phyloP scores from a whole-genome alignment of 2,113 vertebrate genomes.

The Cebus imitator region DNA sequence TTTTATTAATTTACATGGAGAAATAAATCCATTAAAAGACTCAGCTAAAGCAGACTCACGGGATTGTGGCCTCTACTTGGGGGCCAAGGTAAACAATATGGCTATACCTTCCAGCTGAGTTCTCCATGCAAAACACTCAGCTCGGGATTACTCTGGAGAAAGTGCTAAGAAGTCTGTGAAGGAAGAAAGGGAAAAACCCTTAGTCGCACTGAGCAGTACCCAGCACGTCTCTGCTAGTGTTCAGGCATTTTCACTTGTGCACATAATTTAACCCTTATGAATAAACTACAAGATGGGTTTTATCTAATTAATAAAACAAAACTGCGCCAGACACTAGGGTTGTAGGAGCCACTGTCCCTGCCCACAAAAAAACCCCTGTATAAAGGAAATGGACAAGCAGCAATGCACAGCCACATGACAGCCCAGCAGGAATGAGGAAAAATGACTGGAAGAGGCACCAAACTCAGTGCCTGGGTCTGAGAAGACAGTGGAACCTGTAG shows the following conservation, averaged over 20 bases:
- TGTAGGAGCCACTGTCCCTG: too few relatives aligned
- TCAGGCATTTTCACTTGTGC: not conserved
- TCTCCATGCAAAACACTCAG: fast-evolving
- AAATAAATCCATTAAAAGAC: not conserved
- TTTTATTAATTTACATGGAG: not conserved
- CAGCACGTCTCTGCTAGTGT: fast-evolving
- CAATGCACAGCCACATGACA: not conserved
- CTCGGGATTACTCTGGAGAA: not conserved
- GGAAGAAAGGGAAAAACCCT: not conserved
- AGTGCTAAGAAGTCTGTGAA: not conserved
- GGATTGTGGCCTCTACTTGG: not conserved
- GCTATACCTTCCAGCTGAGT: not conserved
- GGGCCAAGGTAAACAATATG: not conserved
- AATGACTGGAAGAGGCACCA: not conserved
- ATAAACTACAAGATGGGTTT: not conserved
- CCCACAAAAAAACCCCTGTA: not conserved
- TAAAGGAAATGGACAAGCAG: not conserved
- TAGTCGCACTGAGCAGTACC: not conserved
- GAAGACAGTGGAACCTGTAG: not conserved
- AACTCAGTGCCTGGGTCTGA: not conserved
- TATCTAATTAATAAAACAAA: not conserved
- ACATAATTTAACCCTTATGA: not conserved
- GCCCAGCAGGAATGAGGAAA: not conserved
- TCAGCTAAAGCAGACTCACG: not conserved
- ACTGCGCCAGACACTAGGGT: not conserved